These are phyloP conservation scores for Drosophila lowei DNA, from an alignment of 1,140 invertebrate species.

Conservation along the genomic window DNA sequence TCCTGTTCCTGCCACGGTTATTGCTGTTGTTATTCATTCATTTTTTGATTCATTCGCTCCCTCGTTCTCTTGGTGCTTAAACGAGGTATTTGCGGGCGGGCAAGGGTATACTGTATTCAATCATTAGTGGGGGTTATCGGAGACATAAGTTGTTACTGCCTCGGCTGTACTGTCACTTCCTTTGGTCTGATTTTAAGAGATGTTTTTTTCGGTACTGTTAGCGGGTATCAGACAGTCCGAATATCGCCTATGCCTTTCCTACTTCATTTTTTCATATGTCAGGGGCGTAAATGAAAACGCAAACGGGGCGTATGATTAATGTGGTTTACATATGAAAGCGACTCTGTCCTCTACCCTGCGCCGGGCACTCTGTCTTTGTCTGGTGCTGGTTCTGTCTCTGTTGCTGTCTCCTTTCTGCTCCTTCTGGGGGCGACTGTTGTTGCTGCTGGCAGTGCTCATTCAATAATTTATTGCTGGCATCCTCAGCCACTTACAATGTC, in stretches of 20 bases:
- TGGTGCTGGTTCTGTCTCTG: conserved; percentile 8
- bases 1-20: conserved; percentile 34
- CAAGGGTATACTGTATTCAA: too few relatives aligned
- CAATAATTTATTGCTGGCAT: conserved; percentile 81
- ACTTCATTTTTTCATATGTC: conserved; percentile 68
- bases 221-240: too few relatives aligned
- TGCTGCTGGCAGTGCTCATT: conserved; percentile 74
- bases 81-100: too few relatives aligned
- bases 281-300: conserved; percentile 80
- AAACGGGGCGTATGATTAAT: conserved; percentile 81
- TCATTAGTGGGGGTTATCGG: too few relatives aligned
- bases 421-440: conserved; percentile 7
- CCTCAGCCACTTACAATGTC: conserved; percentile 79
- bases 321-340: conserved; percentile 80
- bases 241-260: neutral
- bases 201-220: too few relatives aligned
- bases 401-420: conserved; percentile 29
- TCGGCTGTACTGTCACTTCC: too few relatives aligned
- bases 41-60: neutral
- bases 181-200: too few relatives aligned
- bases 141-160: too few relatives aligned
- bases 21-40: conserved; percentile 51
- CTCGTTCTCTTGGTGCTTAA: too few relatives aligned
- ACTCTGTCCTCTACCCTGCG: conserved; percentile 26
- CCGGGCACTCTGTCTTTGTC: conserved; percentile 19